A percentile compares a stretch with the other conserved stretches of the same genome.
Conservation (phyloP, 2,797 vertebrate species). For the Phalloptychus januarius region DNA sequence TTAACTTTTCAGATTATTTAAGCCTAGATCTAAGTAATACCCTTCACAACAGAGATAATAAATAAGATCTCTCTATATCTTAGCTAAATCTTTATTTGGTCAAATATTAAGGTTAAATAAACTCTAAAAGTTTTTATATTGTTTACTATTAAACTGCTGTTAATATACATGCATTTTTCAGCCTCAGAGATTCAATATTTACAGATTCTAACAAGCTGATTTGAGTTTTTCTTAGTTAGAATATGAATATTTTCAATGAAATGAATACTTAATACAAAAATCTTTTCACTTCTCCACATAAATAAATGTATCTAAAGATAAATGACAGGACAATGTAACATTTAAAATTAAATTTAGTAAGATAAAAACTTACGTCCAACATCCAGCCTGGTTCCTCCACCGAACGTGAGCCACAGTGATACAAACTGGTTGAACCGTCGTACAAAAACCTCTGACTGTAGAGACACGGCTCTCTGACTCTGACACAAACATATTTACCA, state of each 20-base stretch:
- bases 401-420: background rate
- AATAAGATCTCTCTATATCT: background rate
- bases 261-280: background rate
- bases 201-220: background rate
- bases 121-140: background rate
- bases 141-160: background rate
- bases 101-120: background rate
- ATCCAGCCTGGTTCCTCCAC: constrained; percentile 12
- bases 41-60: background rate
- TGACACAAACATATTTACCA: background rate
- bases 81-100: background rate
- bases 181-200: background rate
- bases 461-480: constrained; percentile 9
- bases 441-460: constrained; percentile 22
- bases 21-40: background rate
- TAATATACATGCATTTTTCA: background rate
- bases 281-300: background rate
- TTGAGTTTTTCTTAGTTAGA: background rate
- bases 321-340: background rate
- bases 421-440: background rate
- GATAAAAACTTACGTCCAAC: background rate
- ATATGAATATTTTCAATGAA: background rate
- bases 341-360: background rate
- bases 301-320: background rate
- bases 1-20: background rate